Evolutionary conservation across 2,113 vertebrate species (phyloP).

Genomic region (Leucopsar rothschildi): DNA sequence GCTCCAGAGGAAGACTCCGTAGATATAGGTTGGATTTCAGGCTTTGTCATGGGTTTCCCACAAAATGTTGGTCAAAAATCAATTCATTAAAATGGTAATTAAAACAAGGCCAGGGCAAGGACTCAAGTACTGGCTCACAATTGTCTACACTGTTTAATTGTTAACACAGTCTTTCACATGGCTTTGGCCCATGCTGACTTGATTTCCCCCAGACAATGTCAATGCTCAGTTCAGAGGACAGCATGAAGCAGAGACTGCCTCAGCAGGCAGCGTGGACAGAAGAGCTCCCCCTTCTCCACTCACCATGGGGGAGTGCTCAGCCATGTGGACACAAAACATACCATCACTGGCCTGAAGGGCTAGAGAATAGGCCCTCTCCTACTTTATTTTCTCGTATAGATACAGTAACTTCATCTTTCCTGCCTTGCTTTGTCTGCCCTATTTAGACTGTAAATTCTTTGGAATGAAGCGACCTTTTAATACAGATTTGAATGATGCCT

Average conservation of each 20-base stretch:
- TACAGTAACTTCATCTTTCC: not conserved
- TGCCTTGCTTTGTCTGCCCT: not conserved
- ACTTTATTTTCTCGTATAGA: constrained; percentile 1
- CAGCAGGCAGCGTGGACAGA: not conserved
- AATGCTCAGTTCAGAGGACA: not conserved
- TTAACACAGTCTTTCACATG: not conserved
- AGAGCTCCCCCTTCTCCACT: not conserved
- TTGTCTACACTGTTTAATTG: constrained; percentile 30
- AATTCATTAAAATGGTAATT: constrained; percentile 10
- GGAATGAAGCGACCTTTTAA: not conserved
- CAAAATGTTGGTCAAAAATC: not conserved
- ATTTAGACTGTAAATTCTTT: constrained; percentile 30
- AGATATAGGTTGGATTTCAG: constrained; percentile 34
- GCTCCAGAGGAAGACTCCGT: not conserved
- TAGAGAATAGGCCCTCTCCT: not conserved
- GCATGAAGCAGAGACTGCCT: not conserved
- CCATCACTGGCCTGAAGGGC: not conserved
- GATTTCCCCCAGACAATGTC: constrained; percentile 32
- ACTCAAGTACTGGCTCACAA: not conserved
- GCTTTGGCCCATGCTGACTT: not conserved
- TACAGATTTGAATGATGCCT: constrained; percentile 5
- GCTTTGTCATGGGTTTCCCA: not conserved
- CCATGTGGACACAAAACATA: not conserved
- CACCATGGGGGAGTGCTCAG: not conserved
- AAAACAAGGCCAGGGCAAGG: constrained; percentile 13